These are phyloP conservation scores for Clytia hemisphaerica DNA, from an alignment of 30 jellyfish, hydroid and myxozoan genomes.

Conservation along the genomic window DNA sequence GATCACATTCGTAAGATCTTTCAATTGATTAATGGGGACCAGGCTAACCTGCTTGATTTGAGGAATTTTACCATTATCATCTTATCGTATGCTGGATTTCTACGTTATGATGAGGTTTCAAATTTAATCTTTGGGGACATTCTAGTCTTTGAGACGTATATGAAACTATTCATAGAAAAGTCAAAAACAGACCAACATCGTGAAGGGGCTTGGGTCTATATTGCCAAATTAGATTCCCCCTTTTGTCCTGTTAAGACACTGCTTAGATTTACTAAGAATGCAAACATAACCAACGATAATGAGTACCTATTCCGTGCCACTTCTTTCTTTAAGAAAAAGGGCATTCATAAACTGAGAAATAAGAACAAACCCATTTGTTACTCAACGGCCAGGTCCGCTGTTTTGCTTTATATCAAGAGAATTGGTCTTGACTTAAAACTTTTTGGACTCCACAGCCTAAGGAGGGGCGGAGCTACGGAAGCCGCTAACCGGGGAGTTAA, in stretches of 20 bases:
- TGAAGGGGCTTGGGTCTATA: too few relatives aligned
- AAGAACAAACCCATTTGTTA: not conserved
- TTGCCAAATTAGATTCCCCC: too few relatives aligned
- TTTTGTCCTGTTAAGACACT: too few relatives aligned
- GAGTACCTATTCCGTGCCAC: not conserved
- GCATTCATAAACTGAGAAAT: not conserved
- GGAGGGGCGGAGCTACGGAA: slow-evolving; percentile 1
- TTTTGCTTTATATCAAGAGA: not conserved
- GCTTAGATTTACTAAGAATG: too few relatives aligned
- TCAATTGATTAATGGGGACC: not conserved
- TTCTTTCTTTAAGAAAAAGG: not conserved
- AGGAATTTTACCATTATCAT: slow-evolving; percentile 1
- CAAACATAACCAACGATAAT: too few relatives aligned
- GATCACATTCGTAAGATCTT: too few relatives aligned
- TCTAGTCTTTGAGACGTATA: not conserved
- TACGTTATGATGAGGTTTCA: slow-evolving; percentile 8
- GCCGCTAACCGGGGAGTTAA: slow-evolving; percentile 1
- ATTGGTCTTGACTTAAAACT: not conserved
- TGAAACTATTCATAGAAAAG: slow-evolving; percentile 4
- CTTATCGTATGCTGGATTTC: slow-evolving; percentile 5
- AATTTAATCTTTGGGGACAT: not conserved
- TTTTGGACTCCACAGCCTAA: not conserved
- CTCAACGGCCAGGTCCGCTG: not conserved
- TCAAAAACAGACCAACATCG: slow-evolving; percentile 11
- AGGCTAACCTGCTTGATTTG: slow-evolving; percentile 16